These are phyloP conservation scores for Apotomis turbidana DNA, from an alignment of 2,888 invertebrate genomes.

Conservation along the genomic window DNA sequence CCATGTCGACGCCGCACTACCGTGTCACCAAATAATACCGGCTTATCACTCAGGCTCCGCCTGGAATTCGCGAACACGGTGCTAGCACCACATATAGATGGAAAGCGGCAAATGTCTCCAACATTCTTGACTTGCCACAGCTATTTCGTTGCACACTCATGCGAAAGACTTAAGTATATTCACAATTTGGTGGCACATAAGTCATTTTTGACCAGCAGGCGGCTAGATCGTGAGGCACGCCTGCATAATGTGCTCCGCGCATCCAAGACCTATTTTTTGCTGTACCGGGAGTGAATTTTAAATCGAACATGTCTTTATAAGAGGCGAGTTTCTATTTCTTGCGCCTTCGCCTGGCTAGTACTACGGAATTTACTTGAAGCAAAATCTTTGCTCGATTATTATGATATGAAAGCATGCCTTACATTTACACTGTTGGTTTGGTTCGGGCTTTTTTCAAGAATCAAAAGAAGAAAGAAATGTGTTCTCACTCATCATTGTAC, in stretches of 20 bases:
- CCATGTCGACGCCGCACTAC: neutral
- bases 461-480: no score
- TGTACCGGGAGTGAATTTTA: constrained; percentile 74
- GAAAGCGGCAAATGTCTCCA: constrained; percentile 37
- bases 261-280: constrained; percentile 78
- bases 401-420: neutral
- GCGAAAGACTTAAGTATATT: neutral
- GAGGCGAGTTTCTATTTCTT: constrained; percentile 64
- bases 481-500: no score
- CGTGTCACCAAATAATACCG: constrained; percentile 23
- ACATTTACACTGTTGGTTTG: no score
- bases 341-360: constrained; percentile 58
- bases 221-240: constrained; percentile 75
- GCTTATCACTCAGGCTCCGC: constrained; percentile 22
- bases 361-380: constrained; percentile 47
- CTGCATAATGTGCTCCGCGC: constrained; percentile 76
- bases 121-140: constrained; percentile 27
- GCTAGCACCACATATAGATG: constrained; percentile 26
- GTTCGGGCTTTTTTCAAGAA: no score
- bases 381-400: constrained; percentile 3
- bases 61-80: constrained; percentile 13
- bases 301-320: constrained; percentile 78
- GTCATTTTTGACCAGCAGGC: constrained; percentile 2
- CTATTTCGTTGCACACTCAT: constrained; percentile 25
- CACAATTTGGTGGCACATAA: neutral